Evolutionary conservation across 2,113 vertebrate genomes (phyloP), one percentile per base, ranked within the genome.

Genomic region (Rhinoderma darwinii): DNA sequence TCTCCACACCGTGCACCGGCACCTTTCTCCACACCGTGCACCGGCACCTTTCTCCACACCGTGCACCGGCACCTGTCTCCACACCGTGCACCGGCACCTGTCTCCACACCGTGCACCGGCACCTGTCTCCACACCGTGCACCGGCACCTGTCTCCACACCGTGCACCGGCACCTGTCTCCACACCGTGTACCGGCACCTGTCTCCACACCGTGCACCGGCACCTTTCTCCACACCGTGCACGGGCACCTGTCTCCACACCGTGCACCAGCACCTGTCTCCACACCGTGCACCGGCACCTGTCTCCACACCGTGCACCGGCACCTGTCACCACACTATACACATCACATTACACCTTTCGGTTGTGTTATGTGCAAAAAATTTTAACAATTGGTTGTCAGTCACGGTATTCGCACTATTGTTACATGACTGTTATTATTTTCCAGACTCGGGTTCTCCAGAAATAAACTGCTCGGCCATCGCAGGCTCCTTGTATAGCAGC

Each of bases 401-500:
- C 44, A 9, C 10, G 7, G 1, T 9, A 11, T 51, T 10, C 7
- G 10, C 8, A 27, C 25, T n/a, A 25, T 5, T 20, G 25, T 17
- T 11, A 17, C 17, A 37, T 37, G 50, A 25, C 11, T 30, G 41
- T 27, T 72, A 4, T 41, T 43, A 14, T 51, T 32, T 77, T 61
- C 27, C 32, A 50, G 66, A 70, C 12, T 68, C 68, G 10, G 6
- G 0, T 50, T 63, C 30, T n/a, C 5, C 87, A 97, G 96, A 90
- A 81, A 88, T 89, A 0, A 93, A 96, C 0, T 97, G 97, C 51
- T 92, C 92, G 0, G 35, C 91, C 32, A 90, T 97, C 0, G 82
- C 91, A 1, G 96, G 95, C 4, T 93, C 95, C 0, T 89, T 79
- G 32, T 97, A 95, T 88, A 96, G 95, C 77, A 90, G 90, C 88